These are phyloP conservation scores for Neria commutata DNA, from an alignment of 2,888 invertebrate genomes.

Conservation along the genomic window DNA sequence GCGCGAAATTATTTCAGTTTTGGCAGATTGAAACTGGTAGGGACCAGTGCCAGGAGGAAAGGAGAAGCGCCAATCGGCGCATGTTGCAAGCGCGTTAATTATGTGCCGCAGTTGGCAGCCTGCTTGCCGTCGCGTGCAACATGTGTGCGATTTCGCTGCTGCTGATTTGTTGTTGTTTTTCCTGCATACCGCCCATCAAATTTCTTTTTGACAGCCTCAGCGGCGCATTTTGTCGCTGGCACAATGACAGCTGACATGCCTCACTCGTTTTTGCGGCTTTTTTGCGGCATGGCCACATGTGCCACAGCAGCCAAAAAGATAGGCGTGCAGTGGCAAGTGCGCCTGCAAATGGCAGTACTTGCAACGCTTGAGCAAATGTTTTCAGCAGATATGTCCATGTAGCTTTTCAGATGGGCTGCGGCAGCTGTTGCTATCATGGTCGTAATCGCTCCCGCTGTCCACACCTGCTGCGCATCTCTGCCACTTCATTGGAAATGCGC, in stretches of 20 bases:
- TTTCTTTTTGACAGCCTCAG: neutral
- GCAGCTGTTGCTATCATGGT: constrained; percentile 14
- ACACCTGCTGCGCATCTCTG: constrained; percentile 29
- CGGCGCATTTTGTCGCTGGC: neutral
- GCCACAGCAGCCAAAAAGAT: too few relatives aligned
- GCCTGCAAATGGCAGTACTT: neutral
- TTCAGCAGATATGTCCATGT: neutral
- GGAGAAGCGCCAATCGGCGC: too few relatives aligned
- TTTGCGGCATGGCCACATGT: neutral
- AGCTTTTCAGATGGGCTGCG: neutral
- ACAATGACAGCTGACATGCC: neutral
- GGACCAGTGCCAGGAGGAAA: too few relatives aligned
- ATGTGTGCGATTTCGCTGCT: too few relatives aligned
- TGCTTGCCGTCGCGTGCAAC: too few relatives aligned
- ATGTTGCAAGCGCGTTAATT: neutral
- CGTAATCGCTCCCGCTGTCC: constrained; percentile 19
- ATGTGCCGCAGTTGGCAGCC: neutral
- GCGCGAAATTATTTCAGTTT: too few relatives aligned
- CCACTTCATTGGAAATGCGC: constrained; percentile 18
- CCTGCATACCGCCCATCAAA: too few relatives aligned
- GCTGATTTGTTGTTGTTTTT: too few relatives aligned
- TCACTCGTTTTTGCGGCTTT: neutral
- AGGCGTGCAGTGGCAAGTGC: neutral
- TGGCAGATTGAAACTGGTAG: too few relatives aligned
- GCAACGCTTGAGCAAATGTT: neutral